Evolutionary conservation across 2,888 invertebrate genomes (phyloP).

Genomic region (Dicranocentrus wangi): DNA sequence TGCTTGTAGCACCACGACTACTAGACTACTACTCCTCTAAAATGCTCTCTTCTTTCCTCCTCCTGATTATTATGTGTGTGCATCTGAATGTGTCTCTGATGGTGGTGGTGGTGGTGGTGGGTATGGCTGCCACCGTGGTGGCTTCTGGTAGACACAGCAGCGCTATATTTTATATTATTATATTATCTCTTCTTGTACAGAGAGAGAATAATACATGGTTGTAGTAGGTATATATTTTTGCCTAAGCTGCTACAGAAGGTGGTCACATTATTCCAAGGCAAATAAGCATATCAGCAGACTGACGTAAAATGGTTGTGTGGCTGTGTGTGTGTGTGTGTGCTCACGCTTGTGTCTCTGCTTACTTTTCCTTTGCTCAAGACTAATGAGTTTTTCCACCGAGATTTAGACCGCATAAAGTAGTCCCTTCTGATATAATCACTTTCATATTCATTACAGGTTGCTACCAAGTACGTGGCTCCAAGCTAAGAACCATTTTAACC

Average conservation of each 20-base stretch:
- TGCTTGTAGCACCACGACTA: background rate
- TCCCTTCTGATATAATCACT: conserved; percentile 61
- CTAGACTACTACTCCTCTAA: too few relatives aligned
- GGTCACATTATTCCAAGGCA: conserved; percentile 27
- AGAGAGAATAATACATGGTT: too few relatives aligned
- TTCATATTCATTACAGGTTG: conserved; percentile 66
- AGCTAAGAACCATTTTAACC: conserved; percentile 55
- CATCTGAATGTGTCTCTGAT: conserved; percentile 31
- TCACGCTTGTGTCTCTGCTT: background rate
- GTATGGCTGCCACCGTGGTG: background rate
- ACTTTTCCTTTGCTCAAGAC: conserved; percentile 42
- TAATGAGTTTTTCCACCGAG: conserved; percentile 66
- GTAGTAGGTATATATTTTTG: background rate
- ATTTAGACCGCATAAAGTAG: conserved; percentile 33
- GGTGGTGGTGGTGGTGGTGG: conserved; percentile 29
- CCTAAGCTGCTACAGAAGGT: too few relatives aligned
- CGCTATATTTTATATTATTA: background rate
- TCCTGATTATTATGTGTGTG: conserved; percentile 30
- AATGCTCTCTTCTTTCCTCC: conserved; percentile 2
- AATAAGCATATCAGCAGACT: conserved; percentile 30
- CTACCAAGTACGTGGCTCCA: conserved; percentile 57
- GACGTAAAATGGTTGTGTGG: conserved; percentile 36
- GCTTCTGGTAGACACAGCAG: background rate
- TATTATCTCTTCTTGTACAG: too few relatives aligned
- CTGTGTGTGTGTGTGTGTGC: conserved; percentile 1